Percentiles rank a stretch among this genome's conserved stretches.
Evolutionary conservation across 2,797 vertebrate genomes (phyloP).

Genomic region (Premnoplex brunnescens): DNA sequence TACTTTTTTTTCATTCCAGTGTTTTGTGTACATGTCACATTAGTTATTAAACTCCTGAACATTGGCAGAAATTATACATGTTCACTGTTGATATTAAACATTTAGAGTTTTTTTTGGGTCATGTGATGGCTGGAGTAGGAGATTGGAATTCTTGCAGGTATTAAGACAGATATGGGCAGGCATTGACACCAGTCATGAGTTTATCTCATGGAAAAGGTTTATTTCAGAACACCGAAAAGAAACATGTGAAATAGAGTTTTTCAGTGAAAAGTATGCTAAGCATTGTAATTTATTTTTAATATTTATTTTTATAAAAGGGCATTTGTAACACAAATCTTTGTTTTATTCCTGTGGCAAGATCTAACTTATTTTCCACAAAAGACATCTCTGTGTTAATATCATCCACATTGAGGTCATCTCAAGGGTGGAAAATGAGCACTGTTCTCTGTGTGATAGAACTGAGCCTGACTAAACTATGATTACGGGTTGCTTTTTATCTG

Average conservation of each 20-base stretch:
- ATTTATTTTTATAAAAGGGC: background rate
- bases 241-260: background rate
- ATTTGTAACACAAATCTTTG: background rate
- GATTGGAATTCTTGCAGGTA: constrained; percentile 73
- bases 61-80: background rate
- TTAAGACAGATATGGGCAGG: constrained; percentile 60
- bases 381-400: background rate
- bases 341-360: background rate
- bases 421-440: background rate
- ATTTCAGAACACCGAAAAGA: constrained; percentile 11
- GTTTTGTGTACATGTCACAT: background rate
- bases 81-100: constrained; percentile 13
- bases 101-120: constrained; percentile 29
- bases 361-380: background rate
- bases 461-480: background rate
- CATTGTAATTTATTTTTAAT: background rate
- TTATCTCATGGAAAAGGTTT: constrained; percentile 70
- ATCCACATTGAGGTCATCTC: background rate
- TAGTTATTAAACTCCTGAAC: background rate
- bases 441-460: background rate
- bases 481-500: background rate
- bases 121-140: constrained; percentile 52
- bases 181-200: constrained; percentile 72
- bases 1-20: background rate
- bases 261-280: background rate